Percentiles rank a stretch among this genome's conserved stretches.
Conservation (phyloP, 2,113 vertebrate species). For the Ondatra zibethicus region DNA sequence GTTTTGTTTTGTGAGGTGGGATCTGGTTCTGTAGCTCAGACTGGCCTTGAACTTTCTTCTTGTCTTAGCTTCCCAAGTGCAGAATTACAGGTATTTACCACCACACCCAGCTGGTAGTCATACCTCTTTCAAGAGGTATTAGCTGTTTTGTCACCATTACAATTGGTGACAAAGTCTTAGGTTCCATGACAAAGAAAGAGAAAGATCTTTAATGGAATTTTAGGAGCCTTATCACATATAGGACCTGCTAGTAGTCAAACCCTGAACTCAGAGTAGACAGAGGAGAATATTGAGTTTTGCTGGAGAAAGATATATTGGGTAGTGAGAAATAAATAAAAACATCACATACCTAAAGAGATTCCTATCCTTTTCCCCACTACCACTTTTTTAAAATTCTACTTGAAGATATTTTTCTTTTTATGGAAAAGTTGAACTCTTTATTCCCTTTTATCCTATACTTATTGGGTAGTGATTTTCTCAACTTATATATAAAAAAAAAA, state of each 20-base stretch:
- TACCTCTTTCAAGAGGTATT: neutral
- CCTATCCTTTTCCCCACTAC: neutral
- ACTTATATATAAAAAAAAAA: constrained; percentile 48
- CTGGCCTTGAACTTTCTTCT: neutral
- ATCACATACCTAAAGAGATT: neutral
- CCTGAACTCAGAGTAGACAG: neutral
- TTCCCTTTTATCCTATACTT: constrained; percentile 9
- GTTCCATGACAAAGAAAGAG: neutral
- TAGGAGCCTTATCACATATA: neutral
- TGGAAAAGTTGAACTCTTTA: constrained; percentile 33
- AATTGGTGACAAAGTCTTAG: neutral
- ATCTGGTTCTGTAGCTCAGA: neutral
- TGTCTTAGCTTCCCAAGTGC: neutral
- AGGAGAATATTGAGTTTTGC: neutral
- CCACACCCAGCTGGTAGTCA: neutral
- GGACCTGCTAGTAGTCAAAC: neutral
- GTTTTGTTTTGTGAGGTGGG: neutral
- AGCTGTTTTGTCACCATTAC: neutral
- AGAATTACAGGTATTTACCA: neutral
- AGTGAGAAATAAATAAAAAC: constrained; percentile 21
- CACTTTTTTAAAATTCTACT: neutral
- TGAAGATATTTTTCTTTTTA: constrained; percentile 41
- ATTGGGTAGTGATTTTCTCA: neutral
- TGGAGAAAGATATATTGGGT: neutral
- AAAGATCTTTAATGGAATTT: neutral